Base-by-base conservation (phyloP, 2,113 vertebrate species). In the Stigmatopora argus region DNA sequence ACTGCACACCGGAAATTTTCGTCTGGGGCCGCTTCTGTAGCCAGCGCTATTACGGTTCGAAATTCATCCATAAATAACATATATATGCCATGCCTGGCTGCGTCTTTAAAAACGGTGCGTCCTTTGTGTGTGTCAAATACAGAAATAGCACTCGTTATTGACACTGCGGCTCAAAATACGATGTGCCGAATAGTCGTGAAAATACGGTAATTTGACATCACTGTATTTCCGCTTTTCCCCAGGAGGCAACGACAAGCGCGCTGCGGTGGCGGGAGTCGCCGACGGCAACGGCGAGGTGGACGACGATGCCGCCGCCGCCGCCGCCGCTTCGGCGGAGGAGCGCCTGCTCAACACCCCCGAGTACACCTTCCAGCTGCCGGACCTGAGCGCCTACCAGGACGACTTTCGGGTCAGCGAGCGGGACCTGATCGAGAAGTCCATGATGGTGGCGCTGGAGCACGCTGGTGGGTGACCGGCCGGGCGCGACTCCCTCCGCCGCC, bases 341-440 rank as follows among this genome's bases (percentile, higher is more conserved):
- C 92, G 91, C 0, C 92, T 95, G 17, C 90, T 95, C 89, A 96
- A 99, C 89, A 97, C 92, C 64, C 97, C 97, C 4, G 81, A 98
- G 63, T 99, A 94, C 91, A 98, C 97, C 73, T 99, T 99, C 91
- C 96, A 98, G 87, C 92, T 99, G 64, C 97, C 97, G 0, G 96
- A 99, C 87, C 93, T 99, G 84, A 98, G 94, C 0, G 85, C 94
- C 26, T 98, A 98, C 87, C 79, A 83, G 0, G 94, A 98, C n/a
- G 96, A 97, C 17, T 99, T 98, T 83, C 93, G 96, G 10, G 90
- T 98, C 93, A 93, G 97, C 9, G 96, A 99, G 87, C 83, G 96
- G 3, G 97, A 99, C 65, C 94, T 98, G 9, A 99, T 99, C 0
- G 97, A 99, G 80, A 95, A 98, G 89, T 97, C 96, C 0, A 99